Evolutionary conservation across 64 coral and sea anemone species (phyloP), one percentile per base, ranked within the genome.

Genomic region (Montipora efflorescens): DNA sequence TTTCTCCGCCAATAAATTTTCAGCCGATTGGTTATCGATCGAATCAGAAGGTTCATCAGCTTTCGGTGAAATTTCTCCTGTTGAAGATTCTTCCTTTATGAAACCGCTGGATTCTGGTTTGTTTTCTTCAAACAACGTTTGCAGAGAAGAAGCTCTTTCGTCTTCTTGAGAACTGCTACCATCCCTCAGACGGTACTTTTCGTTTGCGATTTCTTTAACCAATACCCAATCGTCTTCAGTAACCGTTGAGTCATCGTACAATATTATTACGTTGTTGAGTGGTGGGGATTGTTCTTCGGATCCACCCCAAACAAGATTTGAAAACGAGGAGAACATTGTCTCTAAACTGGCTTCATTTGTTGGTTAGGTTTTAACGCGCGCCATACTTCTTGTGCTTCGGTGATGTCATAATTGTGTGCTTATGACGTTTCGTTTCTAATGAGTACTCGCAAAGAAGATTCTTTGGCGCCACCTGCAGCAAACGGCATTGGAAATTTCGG

Each of bases 151-250:
- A 20, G 14, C 72, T 67, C 48, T 47, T 25, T 68, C 67, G 51
- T 79, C 88, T 14, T 48, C 58, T 1, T 77, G 61, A 12, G 59
- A 79, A 4, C 49, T 9, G 76, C 47, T 67, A n/a, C 70, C 64
- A 58, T 78, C 74, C 70, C 74, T 74, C 8, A 72, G 20, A 57
- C 79, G 59, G 2, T 80, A 72, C 22, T 74, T 79, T 44, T 45
- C 44, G 36, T 66, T 13, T 44, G 8, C 14, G 55, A 75, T 81
- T 86, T 95, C 83, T 77, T 95, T 88, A 50, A 95, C 88, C 88
- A 88, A 90, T 47, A 95, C 93, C 93, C 93, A 95, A 20, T 90
- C 93, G 36, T 95, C 93, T 19, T 95, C 93, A 49, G 70, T 90
- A 11, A 89, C 76, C 55, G 75, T 75, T 4, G 93, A 84, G 88